These are phyloP conservation scores for Heliocidaris erythrogramma DNA, from an alignment of 35 echinoderm and acorn worm genomes.

Conservation along the genomic window DNA sequence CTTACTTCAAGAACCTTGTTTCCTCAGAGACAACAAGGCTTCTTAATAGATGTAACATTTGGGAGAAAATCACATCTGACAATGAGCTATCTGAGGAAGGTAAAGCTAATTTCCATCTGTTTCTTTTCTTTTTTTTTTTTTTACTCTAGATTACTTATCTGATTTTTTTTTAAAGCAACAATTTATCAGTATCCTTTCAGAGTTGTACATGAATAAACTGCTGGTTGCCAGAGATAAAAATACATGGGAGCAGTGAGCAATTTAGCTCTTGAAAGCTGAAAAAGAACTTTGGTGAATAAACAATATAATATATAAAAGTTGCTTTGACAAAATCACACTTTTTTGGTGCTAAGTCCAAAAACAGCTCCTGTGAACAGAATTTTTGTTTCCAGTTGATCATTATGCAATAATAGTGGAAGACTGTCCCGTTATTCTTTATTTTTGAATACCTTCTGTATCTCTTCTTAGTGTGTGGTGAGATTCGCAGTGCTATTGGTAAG, in stretches of 20 bases:
- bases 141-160: not conserved
- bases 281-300: too few relatives aligned
- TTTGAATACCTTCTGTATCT: not conserved
- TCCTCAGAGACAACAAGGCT: constrained; percentile 40
- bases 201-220: not conserved
- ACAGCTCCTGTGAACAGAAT: too few relatives aligned
- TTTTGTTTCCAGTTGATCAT: too few relatives aligned
- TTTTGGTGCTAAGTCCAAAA: too few relatives aligned
- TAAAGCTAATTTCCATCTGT: not conserved
- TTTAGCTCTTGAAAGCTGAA: too few relatives aligned
- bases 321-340: not conserved
- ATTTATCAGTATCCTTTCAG: not conserved
- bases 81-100: constrained; percentile 37
- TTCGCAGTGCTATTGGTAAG: constrained; percentile 80
- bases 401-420: not conserved
- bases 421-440: not conserved
- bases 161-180: not conserved
- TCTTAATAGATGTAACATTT: constrained; percentile 1
- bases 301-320: too few relatives aligned
- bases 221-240: not conserved
- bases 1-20: constrained; percentile 38
- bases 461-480: constrained; percentile 73
- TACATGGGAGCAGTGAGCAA: not conserved
- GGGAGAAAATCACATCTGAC: constrained; percentile 1
- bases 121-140: too few relatives aligned